Percentiles rank a stretch among this genome's conserved stretches.
Evolutionary conservation across 2,113 vertebrate species (phyloP).

Genomic region (Erythrocebus patas): DNA sequence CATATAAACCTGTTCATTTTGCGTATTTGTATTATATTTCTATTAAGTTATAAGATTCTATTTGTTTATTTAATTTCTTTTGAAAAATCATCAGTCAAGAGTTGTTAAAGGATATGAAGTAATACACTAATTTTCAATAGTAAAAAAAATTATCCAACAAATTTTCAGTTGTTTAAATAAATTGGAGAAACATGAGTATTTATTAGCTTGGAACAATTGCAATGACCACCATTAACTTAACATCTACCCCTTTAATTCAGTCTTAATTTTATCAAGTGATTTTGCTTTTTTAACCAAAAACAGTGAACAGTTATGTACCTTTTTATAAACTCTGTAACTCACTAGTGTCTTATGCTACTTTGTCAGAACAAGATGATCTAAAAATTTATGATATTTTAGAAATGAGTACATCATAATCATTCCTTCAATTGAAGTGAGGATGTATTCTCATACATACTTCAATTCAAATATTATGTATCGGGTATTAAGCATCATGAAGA

Average conservation of each 20-base stretch:
- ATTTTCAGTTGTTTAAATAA: neutral
- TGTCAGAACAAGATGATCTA: neutral
- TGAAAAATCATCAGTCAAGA: neutral
- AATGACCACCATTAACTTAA: neutral
- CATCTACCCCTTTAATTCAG: neutral
- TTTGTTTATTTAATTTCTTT: neutral
- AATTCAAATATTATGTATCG: neutral
- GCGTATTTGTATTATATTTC: neutral
- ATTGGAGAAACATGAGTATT: neutral
- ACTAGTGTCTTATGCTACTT: neutral
- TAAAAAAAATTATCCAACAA: neutral
- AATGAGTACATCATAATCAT: neutral
- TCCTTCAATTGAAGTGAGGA: neutral
- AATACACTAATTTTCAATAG: neutral
- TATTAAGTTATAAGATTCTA: neutral
- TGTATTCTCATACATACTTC: neutral
- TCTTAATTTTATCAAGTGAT: neutral
- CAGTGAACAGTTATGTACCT: neutral
- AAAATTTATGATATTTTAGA: neutral
- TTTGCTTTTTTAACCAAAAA: neutral
- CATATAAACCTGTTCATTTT: neutral
- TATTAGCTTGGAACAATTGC: neutral
- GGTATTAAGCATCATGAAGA: neutral
- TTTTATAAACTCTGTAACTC: neutral
- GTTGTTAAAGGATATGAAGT: neutral